Evolutionary conservation across 2,888 invertebrate species (phyloP).

Genomic region (Agrilus cyanescens): DNA sequence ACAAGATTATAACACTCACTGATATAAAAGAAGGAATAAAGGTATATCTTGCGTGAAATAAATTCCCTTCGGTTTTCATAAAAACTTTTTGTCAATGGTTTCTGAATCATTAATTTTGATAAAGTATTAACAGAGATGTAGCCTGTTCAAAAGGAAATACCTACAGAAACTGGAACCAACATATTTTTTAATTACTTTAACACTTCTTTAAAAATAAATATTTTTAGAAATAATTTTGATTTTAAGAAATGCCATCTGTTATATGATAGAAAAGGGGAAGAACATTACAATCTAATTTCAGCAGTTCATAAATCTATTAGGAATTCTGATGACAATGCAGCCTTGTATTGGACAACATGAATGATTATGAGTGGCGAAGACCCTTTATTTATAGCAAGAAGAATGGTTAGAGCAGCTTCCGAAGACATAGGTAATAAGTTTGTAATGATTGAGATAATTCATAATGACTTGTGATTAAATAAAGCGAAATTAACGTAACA

Average conservation of each 20-base stretch:
- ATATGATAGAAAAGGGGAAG: conserved; percentile 69
- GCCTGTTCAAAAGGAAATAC: not conserved
- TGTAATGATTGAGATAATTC: not conserved
- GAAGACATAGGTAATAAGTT: conserved; percentile 59
- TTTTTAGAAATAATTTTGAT: conserved; percentile 10
- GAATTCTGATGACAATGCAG: conserved; percentile 68
- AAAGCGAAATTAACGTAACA: not conserved
- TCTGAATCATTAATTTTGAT: no score
- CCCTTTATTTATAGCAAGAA: conserved; percentile 62
- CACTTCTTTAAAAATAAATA: conserved; percentile 2
- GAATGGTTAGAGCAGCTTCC: conserved; percentile 61
- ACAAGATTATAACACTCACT: conserved; percentile 44
- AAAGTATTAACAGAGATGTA: no score
- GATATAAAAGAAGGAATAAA: conserved; percentile 64
- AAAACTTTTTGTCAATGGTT: not conserved
- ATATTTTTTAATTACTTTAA: not conserved
- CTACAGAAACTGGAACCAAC: no score
- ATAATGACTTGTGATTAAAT: no score
- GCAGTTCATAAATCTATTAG: conserved; percentile 75
- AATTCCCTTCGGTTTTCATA: not conserved
- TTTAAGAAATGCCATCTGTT: conserved; percentile 59
- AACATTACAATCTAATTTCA: conserved; percentile 73
- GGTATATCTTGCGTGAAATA: conserved; percentile 34
- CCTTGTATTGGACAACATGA: conserved; percentile 70
- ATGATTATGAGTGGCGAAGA: conserved; percentile 73